Base-by-base conservation (phyloP, 2,113 vertebrate genomes). In the Ptychochromis oligacanthus region DNA sequence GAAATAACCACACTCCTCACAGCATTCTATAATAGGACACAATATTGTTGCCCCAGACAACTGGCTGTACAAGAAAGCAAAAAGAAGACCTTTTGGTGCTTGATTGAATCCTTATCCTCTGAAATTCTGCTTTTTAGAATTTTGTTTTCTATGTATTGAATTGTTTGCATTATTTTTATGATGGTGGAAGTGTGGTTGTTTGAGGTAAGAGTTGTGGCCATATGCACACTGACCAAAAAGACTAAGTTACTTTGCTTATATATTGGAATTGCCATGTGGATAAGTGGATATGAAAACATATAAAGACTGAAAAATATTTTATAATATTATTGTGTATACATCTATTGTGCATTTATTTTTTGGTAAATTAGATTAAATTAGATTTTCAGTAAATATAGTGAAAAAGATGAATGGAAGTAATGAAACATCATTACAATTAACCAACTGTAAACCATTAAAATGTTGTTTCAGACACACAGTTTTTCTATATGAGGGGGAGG, bases 381-480 rank as follows among this genome's bases (percentile, higher is more conserved):
- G 24, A 0, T 65, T 65, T 65, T 43, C n/a, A 24, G 0, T 15
- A 65, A 65, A 24, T 24, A 13, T 43, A 65, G n/a, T 34, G 31
- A 3, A 34, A 34, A 34, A 34, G 3, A 34, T 34, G 0, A 65
- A 65, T 43, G 1, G 36, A 43, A 40, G 8, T 24, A 38, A 34
- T 34, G 31, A 43, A 24, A 3, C 1, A 65, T 65, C 1, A 40
- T 36, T 40, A 15, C 40, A 64, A n/a, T 64, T 40, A n/a, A 65
- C 12, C 15, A 65, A 65, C n/a, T 46, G 43, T 10, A 65, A 43
- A 43, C 43, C 15, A 43, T 17, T 43, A n/a, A 65, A 65, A 65
- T 24, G 13, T 24, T 43, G n/a, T 43, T 43, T 43, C 38, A 17
- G 38, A n/a, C 0, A 0, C 24, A n/a, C n/a, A n/a, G 62, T 65